Evolutionary conservation across 2,113 vertebrate genomes (phyloP).

Genomic region (Carassius carassius): DNA sequence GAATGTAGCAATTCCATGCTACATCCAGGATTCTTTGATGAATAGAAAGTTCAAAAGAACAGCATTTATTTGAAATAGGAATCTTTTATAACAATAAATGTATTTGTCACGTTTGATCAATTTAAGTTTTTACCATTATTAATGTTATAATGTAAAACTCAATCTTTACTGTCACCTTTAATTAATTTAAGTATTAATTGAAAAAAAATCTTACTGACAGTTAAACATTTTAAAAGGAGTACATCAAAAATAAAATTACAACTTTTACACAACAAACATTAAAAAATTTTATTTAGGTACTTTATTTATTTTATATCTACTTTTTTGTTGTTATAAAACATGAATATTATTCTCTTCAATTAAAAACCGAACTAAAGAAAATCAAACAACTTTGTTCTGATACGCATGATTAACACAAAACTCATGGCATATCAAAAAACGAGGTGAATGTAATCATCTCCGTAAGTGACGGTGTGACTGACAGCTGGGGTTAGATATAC

Average conservation of each 20-base stretch:
- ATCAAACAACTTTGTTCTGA: neutral
- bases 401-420: neutral
- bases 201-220: neutral
- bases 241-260: neutral
- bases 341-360: neutral
- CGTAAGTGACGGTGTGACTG: slow-evolving; percentile 23
- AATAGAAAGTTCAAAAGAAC: neutral
- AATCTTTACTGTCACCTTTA: neutral
- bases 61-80: neutral
- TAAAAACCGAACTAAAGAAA: neutral
- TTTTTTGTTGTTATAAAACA: neutral
- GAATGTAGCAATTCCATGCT: no score
- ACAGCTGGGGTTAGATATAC: slow-evolving; percentile 40
- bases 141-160: neutral
- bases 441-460: slow-evolving; percentile 5
- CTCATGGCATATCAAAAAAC: neutral
- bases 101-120: no score
- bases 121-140: neutral
- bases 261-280: neutral
- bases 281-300: neutral
- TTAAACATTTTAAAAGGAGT: neutral
- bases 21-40: neutral
- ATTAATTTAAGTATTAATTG: neutral
- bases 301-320: no score
- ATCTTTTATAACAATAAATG: neutral